Evolutionary conservation across 2,888 invertebrate species (phyloP), one percentile per base, ranked within the genome.

Genomic region (Nephrotoma appendiculata): DNA sequence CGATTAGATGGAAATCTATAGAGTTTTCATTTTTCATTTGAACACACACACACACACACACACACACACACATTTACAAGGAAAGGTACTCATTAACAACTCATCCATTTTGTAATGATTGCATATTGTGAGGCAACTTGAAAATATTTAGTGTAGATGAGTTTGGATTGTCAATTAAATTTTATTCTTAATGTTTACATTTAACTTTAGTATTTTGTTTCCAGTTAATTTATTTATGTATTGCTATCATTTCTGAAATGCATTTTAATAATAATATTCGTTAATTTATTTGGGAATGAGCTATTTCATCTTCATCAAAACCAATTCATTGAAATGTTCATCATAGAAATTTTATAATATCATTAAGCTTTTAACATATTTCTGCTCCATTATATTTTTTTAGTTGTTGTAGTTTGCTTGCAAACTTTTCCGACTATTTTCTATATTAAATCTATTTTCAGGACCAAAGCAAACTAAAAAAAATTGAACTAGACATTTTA

Each of bases 181-280:
- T 71, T 71, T 71, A 5, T 57, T 57, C 71, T 71, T 71, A 71
- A 71, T 31, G 9, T 15, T 52, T 71, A 57, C 19, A 5, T 52
- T 71, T 7, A 71, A 86, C 2, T 42, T n/a, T 11, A 83, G 15
- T 52, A 52, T 52, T 52, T 15, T 6, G 0, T 87, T 44, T 71
- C 83, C 48, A 19, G 45, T 31, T 5, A 86, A 52, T 11, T 31
- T 42, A 12, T 86, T 44, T 52, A 85, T 83, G 44, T 45, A 31
- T 44, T 86, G 5, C 41, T 87, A 48, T 43, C 52, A 87, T 42
- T 52, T 87, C 48, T 87, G 86, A 5, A 52, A 87, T 41, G 87
- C 86, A 86, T 83, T 15, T 52, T 15, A 31, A 31, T 31, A 31
- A 31, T 31, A 31, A 2, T 31, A 3, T 31, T 31, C 31, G 31